Evolutionary conservation across 2,888 invertebrate species (phyloP).

Genomic region (Caenorhabditis sinica): DNA sequence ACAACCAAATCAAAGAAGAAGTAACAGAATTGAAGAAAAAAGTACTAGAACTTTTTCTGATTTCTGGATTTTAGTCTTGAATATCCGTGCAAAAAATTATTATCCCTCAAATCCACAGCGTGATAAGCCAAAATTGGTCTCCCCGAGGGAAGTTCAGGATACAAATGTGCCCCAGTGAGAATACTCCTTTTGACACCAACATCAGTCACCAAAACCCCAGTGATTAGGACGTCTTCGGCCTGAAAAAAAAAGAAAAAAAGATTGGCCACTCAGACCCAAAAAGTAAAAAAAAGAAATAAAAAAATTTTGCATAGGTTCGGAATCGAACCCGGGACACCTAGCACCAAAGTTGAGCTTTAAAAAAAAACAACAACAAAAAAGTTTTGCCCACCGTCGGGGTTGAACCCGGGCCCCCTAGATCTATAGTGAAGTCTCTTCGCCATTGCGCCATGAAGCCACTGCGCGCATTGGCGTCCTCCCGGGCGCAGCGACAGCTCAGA

Average conservation of each 20-base stretch:
- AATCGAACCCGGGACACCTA: no score
- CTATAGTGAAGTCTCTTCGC: background rate
- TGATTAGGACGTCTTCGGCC: constrained; percentile 46
- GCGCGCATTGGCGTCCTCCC: background rate
- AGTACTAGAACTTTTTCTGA: background rate
- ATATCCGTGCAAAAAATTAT: background rate
- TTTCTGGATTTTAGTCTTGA: background rate
- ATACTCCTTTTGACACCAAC: background rate
- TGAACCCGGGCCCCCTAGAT: background rate
- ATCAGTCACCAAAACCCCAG: constrained; percentile 39
- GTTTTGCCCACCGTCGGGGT: background rate
- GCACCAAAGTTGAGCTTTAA: no score
- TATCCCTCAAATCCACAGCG: constrained; percentile 1
- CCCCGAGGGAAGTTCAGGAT: background rate
- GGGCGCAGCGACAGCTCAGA: background rate
- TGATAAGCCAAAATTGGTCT: constrained; percentile 19
- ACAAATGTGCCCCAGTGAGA: background rate
- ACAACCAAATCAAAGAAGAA: no score
- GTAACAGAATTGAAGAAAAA: no score
- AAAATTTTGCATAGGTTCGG: no score
- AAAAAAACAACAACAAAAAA: no score
- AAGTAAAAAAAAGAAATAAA: no score
- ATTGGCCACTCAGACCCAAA: no score
- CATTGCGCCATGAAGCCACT: background rate
- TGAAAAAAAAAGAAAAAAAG: constrained; percentile 3